Percentiles rank a stretch among this genome's conserved stretches.
These are phyloP conservation scores for Trematomus bernacchii DNA, from an alignment of 2,797 vertebrate genomes.

Conservation along the genomic window DNA sequence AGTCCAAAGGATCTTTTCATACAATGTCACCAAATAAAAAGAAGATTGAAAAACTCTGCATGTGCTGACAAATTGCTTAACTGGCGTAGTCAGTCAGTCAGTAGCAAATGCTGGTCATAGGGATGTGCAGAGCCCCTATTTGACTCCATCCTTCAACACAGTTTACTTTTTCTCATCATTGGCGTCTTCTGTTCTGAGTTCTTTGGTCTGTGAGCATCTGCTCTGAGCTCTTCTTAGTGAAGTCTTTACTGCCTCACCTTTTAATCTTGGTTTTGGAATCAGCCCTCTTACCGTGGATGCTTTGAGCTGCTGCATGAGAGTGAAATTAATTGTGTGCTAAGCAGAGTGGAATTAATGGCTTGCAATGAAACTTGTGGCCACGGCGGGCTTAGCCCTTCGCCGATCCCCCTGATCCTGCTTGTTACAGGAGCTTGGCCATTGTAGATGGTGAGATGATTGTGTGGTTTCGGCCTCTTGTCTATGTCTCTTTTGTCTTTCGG, in stretches of 20 bases:
- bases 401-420: slow-evolving; percentile 86
- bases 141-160: slow-evolving; percentile 43
- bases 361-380: slow-evolving; percentile 81
- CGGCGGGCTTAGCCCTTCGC: slow-evolving; percentile 78
- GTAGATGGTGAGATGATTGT: slow-evolving; percentile 85
- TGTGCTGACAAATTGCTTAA: slow-evolving; percentile 64
- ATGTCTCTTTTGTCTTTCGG: slow-evolving; percentile 85
- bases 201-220: slow-evolving; percentile 77
- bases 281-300: slow-evolving; percentile 65
- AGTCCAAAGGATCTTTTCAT: slow-evolving; percentile 75
- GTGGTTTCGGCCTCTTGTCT: slow-evolving; percentile 84
- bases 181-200: slow-evolving; percentile 51
- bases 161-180: slow-evolving; percentile 62
- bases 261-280: slow-evolving; percentile 79
- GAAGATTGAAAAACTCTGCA: slow-evolving; percentile 72
- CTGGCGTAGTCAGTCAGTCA: slow-evolving; percentile 24
- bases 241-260: slow-evolving; percentile 71
- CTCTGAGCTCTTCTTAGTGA: slow-evolving; percentile 62
- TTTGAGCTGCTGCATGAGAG: slow-evolving; percentile 76
- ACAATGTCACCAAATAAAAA: slow-evolving; percentile 77
- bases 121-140: slow-evolving; percentile 36
- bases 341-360: slow-evolving; percentile 87
- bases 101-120: slow-evolving; percentile 20
- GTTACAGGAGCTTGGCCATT: slow-evolving; percentile 85
- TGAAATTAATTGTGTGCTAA: slow-evolving; percentile 86